These are phyloP conservation scores for Theristicus caerulescens DNA, from an alignment of 2,113 vertebrate species.

Conservation along the genomic window DNA sequence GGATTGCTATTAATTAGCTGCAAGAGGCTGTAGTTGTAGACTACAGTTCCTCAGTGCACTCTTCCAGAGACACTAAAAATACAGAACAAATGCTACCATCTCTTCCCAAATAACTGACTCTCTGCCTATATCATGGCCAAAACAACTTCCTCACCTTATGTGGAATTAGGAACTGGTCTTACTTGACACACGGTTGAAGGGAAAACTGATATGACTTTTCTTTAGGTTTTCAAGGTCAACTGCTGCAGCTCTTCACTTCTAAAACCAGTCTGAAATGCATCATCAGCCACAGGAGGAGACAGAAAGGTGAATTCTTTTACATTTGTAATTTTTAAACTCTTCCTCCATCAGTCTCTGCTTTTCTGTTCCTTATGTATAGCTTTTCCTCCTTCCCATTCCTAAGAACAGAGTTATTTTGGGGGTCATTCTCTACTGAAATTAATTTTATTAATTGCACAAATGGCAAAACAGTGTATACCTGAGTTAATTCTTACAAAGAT, in stretches of 20 bases:
- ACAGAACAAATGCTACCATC: background rate
- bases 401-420: background rate
- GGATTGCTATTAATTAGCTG: conserved; percentile 22
- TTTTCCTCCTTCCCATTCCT: background rate
- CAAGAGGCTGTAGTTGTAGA: background rate
- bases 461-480: background rate
- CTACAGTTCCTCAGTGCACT: background rate
- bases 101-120: background rate
- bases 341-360: background rate
- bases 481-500: background rate
- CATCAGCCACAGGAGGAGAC: background rate
- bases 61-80: background rate
- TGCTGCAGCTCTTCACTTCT: background rate
- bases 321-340: background rate
- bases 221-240: background rate
- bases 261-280: background rate
- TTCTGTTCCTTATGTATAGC: background rate
- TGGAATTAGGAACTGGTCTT: background rate
- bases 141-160: background rate
- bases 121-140: background rate
- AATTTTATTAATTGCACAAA: background rate
- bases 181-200: background rate
- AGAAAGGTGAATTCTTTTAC: background rate
- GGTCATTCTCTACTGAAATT: background rate
- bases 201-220: background rate